Base-by-base conservation (phyloP, 2,113 vertebrate genomes). In the Thalassarche chlororhynchos region DNA sequence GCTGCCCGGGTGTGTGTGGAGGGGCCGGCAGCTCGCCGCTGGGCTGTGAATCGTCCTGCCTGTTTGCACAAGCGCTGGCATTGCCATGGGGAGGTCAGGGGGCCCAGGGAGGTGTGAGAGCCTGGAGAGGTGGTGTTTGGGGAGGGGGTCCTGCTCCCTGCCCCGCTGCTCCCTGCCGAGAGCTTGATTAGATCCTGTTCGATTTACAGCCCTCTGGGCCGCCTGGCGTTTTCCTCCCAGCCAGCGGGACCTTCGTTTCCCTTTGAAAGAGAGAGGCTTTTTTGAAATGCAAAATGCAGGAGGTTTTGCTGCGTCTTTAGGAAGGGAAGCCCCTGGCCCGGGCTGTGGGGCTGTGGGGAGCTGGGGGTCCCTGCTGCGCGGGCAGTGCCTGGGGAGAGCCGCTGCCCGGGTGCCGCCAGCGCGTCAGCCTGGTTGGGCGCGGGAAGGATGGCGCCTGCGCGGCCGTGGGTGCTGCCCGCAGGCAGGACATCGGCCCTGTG, bases 251-350 rank as follows among this genome's bases (percentile, higher is more conserved):
- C 47, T 26, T 68, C 26, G 9, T 70, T 95, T 92, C 81, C 78
- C 78, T 91, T 90, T 94, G 92, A 92, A 95, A 65, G 90, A 36
- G 49, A 55, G 20, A 64, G 42, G 57, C 3, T 13, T 91, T 90
- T 96, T 94, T 95, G 91, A 96, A 97, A 95, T 95, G 96, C 88
- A 88, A 88, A 97, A 88, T 5, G 49, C 17, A 14, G 62, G 71
- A 74, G 61, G 44, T 47, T 85, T 62, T 72, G 61, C 78, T 49
- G 81, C 17, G 2, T 20, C 34, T 51, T 47, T 40, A 6, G 70
- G 47, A 69, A 36, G 25, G 62, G 71, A 62, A 74, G 58, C 26
- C 57, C 32, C 69, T 5, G 28, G 26, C 62, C 57, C 12, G 0
- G 12, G n/a, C 29, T 32, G 3, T 9, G 76, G 65, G 38, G 68